A percentile compares a stretch with the other conserved stretches of the same genome.
These are phyloP conservation scores for Drosophila rubida DNA, from an alignment of 2,888 invertebrate genomes.

Conservation along the genomic window DNA sequence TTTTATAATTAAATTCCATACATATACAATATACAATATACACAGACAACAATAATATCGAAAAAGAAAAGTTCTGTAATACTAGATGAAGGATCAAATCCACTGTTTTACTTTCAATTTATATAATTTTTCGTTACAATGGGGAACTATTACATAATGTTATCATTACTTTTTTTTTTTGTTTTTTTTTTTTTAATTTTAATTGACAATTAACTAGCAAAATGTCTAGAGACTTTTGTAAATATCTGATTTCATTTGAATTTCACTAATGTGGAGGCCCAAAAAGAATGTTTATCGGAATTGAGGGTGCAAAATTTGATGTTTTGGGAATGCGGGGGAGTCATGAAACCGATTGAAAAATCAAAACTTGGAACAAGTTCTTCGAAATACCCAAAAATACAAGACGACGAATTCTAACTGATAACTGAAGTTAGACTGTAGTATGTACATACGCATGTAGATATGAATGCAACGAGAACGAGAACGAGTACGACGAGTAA, in stretches of 20 bases:
- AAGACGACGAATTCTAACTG: slow-evolving; percentile 28
- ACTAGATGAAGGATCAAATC: slow-evolving; percentile 85
- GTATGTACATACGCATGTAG: slow-evolving; percentile 13
- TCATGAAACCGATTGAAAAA: slow-evolving; percentile 42
- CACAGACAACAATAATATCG: slow-evolving; percentile 61
- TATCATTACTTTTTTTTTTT: slow-evolving; percentile 4
- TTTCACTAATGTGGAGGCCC: slow-evolving; percentile 49
- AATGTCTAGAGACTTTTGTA: slow-evolving; percentile 3
- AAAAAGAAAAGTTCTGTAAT: slow-evolving; percentile 57
- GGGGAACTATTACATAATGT: slow-evolving; percentile 31
- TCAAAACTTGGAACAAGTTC: slow-evolving; percentile 27
- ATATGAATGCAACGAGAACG: slow-evolving; percentile 10
- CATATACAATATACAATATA: slow-evolving; percentile 61
- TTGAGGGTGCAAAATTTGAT: slow-evolving; percentile 10
- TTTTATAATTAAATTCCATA: slow-evolving; percentile 51
- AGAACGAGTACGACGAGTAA: slow-evolving; percentile 14
- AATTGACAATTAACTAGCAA: slow-evolving; percentile 49
- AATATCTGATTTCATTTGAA: slow-evolving; percentile 33
- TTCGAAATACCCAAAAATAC: slow-evolving; percentile 5
- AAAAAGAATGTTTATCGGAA: slow-evolving; percentile 3
- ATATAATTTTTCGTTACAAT: slow-evolving; percentile 67
- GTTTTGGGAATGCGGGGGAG: slow-evolving; percentile 14
- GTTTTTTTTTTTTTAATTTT: slow-evolving; percentile 18
- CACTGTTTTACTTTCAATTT: slow-evolving; percentile 85
- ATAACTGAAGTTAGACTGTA: slow-evolving; percentile 22